A percentile compares a stretch with the other conserved stretches of the same genome.
Evolutionary conservation across 1,140 invertebrate genomes (phyloP).

Genomic region (Galendromus occidentalis): DNA sequence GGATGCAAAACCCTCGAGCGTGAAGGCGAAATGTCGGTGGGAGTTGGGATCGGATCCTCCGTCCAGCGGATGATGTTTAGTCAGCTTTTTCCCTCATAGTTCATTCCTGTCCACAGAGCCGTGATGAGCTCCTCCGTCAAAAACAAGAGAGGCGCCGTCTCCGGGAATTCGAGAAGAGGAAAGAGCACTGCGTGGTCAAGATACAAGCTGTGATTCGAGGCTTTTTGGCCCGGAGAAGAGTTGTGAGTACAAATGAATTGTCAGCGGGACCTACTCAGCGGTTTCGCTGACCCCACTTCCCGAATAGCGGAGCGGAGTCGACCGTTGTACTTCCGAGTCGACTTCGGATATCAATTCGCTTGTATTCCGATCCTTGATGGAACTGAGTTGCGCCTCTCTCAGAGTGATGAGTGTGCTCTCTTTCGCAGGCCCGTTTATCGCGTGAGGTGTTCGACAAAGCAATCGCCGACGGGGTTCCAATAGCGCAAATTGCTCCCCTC

Average conservation of each 20-base stretch:
- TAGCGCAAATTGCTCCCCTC: not conserved
- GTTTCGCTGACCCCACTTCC: no score
- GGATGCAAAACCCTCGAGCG: no score
- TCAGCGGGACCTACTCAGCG: no score
- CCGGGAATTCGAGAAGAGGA: not conserved
- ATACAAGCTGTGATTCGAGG: slow-evolving; percentile 60
- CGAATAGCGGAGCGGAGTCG: no score
- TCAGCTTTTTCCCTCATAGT: no score
- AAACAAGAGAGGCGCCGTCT: not conserved
- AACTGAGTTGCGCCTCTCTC: no score
- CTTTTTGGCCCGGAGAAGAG: slow-evolving; percentile 43
- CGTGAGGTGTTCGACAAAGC: slow-evolving; percentile 42
- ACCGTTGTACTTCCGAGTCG: no score
- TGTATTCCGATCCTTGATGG: no score
- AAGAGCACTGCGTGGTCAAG: slow-evolving; percentile 39
- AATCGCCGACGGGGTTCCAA: not conserved
- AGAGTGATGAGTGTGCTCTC: slow-evolving; percentile 9
- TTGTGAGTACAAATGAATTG: slow-evolving; percentile 31
- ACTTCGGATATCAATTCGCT: no score
- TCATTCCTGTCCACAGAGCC: slow-evolving; percentile 17
- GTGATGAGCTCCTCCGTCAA: slow-evolving; percentile 13
- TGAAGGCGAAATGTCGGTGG: no score
- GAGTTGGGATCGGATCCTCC: no score
- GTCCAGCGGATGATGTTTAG: no score
- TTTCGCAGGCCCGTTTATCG: slow-evolving; percentile 27